phyloP scores from a whole-genome alignment of 2,888 invertebrate species.

The Plagodis pulveraria region DNA sequence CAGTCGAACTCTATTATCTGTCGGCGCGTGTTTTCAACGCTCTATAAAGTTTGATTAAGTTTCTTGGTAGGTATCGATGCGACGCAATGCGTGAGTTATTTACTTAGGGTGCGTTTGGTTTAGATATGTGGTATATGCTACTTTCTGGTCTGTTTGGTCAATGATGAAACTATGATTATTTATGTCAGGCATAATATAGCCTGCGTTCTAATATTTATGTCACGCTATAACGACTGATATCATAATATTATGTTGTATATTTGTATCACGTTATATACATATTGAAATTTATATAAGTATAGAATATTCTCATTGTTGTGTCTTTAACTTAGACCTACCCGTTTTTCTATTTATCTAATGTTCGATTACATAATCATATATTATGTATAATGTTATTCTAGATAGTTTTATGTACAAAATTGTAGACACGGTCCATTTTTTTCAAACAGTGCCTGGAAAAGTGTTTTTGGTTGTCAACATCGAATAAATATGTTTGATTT shows the following conservation, averaged over 20 bases:
- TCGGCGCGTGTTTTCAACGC: too few species aligned
- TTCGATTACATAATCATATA: background rate
- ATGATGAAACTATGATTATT: too few species aligned
- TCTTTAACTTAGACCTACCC: slow-evolving; percentile 53
- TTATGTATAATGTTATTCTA: slow-evolving; percentile 3
- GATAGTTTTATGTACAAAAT: slow-evolving; percentile 16
- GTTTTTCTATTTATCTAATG: slow-evolving; percentile 4
- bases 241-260: slow-evolving; percentile 75
- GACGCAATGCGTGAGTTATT: too few species aligned
- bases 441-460: background rate
- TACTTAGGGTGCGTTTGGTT: too few species aligned
- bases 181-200: too few species aligned
- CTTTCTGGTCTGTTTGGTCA: too few species aligned
- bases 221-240: slow-evolving; percentile 62
- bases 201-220: slow-evolving; percentile 33
- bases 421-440: slow-evolving; percentile 32
- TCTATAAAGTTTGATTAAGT: too few species aligned
- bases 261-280: slow-evolving; percentile 53
- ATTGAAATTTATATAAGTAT: slow-evolving; percentile 47
- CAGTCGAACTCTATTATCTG: too few species aligned
- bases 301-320: slow-evolving; percentile 50
- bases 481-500: too few species aligned
- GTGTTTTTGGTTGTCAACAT: background rate
- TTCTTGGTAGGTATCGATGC: too few species aligned
- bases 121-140: background rate